phyloP scores from a whole-genome alignment of 2,888 invertebrate genomes.

The Lochmaea crataegi region DNA sequence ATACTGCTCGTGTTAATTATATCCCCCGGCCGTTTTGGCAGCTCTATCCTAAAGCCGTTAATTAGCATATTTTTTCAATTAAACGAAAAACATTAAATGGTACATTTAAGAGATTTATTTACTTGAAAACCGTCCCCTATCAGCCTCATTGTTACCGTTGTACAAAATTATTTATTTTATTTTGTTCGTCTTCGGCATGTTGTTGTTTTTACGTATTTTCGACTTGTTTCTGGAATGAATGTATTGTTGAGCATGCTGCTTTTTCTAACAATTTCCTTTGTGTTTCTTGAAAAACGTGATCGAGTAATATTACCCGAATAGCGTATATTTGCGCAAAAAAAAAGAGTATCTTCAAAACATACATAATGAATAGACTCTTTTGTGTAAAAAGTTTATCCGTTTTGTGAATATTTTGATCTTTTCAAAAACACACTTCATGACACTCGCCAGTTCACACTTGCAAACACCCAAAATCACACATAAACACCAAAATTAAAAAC shows the following conservation, averaged over 20 bases:
- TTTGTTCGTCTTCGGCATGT: slow-evolving; percentile 23
- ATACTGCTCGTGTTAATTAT: not conserved
- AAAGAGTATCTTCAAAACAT: too few relatives aligned
- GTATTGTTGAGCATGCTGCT: slow-evolving; percentile 38
- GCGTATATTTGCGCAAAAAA: too few relatives aligned
- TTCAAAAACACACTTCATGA: too few relatives aligned
- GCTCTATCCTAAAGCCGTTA: not conserved
- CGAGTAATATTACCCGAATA: not conserved
- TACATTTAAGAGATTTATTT: slow-evolving; percentile 17
- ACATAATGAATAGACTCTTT: too few relatives aligned
- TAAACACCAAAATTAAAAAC: too few relatives aligned
- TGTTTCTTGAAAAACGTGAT: slow-evolving; percentile 30
- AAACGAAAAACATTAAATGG: not conserved
- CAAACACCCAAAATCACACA: too few relatives aligned
- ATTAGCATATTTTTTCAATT: not conserved
- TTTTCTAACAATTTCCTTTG: slow-evolving; percentile 35
- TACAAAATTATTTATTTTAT: too few relatives aligned
- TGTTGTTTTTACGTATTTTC: slow-evolving; percentile 41
- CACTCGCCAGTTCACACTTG: too few relatives aligned
- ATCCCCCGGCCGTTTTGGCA: not conserved
- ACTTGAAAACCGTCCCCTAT: slow-evolving; percentile 35
- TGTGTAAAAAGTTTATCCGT: not conserved
- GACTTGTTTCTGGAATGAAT: slow-evolving; percentile 34
- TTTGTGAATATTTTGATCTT: not conserved
- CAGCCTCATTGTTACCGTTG: slow-evolving; percentile 37